Evolutionary conservation across 2,888 invertebrate genomes (phyloP).

Genomic region (Podotricha telesiphe): DNA sequence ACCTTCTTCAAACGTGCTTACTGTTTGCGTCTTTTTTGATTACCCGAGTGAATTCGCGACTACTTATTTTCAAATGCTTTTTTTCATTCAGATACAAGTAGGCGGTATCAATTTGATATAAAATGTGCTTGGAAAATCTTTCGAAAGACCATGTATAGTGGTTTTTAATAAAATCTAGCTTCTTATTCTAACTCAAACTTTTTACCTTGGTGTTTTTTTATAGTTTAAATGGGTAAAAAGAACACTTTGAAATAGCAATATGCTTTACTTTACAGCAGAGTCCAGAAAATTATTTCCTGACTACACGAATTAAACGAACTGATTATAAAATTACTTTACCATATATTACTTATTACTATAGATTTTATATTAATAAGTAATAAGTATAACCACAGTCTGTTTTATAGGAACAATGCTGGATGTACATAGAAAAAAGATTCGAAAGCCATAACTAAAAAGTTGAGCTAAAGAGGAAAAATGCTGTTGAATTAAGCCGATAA

Average conservation of each 20-base stretch:
- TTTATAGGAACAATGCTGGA: too few relatives aligned
- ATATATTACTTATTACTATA: too few relatives aligned
- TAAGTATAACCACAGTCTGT: too few relatives aligned
- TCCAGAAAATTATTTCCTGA: too few relatives aligned
- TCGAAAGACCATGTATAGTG: not conserved
- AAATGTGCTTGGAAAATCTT: not conserved
- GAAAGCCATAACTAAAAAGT: not conserved
- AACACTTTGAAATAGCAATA: too few relatives aligned
- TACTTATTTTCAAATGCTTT: constrained; percentile 21
- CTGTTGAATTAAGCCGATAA: not conserved
- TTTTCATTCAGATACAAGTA: constrained; percentile 6
- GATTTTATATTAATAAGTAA: too few relatives aligned
- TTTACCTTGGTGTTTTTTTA: not conserved
- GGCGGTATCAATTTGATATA: constrained; percentile 2
- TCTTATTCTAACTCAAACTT: too few relatives aligned
- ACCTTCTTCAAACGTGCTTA: constrained; percentile 47
- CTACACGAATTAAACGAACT: too few relatives aligned
- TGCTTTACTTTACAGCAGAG: too few relatives aligned
- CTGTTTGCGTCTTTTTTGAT: constrained; percentile 43
- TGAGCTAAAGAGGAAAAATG: not conserved
- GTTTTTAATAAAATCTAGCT: not conserved
- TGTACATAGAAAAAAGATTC: too few relatives aligned
- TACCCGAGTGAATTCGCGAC: constrained; percentile 41
- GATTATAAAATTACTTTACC: too few relatives aligned
- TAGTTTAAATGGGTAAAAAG: too few relatives aligned